Percentiles rank a stretch among this genome's conserved stretches.
Evolutionary conservation across 1,140 invertebrate genomes (phyloP).

Genomic region (Acromyrmex heyeri): DNA sequence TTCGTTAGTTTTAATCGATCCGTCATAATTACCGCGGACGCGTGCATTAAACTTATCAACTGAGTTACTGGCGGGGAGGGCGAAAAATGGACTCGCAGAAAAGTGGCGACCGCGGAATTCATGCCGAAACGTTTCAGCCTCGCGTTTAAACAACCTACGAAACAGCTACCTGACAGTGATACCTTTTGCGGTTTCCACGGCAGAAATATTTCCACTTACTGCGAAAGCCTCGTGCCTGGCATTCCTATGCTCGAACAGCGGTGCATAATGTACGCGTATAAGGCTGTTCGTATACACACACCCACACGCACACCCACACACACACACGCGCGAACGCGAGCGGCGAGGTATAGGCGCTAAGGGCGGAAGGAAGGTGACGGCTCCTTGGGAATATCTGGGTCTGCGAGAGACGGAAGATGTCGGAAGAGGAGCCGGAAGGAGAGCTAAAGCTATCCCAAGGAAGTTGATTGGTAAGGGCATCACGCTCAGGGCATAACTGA

Average conservation of each 20-base stretch:
- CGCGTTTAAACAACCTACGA: constrained; percentile 53
- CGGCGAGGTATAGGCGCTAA: constrained; percentile 9
- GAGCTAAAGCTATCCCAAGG: constrained; percentile 1
- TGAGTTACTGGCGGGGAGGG: background rate
- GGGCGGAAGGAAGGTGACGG: constrained; percentile 40
- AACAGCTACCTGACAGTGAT: constrained; percentile 59
- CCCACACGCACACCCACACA: background rate
- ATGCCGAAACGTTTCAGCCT: constrained; percentile 25
- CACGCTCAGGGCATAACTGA: constrained; percentile 82
- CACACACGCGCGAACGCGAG: background rate
- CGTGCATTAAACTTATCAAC: constrained; percentile 36
- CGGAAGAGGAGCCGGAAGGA: background rate
- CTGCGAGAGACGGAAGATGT: constrained; percentile 39
- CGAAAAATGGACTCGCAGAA: constrained; percentile 25
- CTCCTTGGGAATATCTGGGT: constrained; percentile 69
- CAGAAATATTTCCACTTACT: constrained; percentile 77
- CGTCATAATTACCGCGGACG: constrained; percentile 52
- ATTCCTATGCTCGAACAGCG: constrained; percentile 39
- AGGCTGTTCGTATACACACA: background rate
- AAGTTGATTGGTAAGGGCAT: constrained; percentile 79
- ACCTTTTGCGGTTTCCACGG: constrained; percentile 56
- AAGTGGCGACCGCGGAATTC: constrained; percentile 44
- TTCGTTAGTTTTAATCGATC: constrained; percentile 61
- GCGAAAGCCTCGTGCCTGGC: constrained; percentile 73
- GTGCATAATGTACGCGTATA: constrained; percentile 50